A percentile compares a stretch with the other conserved stretches of the same genome.
These are phyloP conservation scores for Gobio gobio DNA, from an alignment of 2,113 vertebrate genomes.

Conservation along the genomic window DNA sequence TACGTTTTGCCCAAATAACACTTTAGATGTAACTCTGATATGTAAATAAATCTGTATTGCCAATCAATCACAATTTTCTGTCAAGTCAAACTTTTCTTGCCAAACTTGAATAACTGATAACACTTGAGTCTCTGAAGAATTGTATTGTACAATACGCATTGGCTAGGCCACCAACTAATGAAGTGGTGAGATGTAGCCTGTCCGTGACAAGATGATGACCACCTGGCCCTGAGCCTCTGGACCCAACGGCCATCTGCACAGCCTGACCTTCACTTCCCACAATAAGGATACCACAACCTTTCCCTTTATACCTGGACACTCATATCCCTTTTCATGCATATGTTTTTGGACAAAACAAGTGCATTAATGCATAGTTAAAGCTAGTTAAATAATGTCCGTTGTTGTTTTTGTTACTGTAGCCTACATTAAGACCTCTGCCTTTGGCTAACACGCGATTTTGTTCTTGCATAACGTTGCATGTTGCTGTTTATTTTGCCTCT, in stretches of 20 bases:
- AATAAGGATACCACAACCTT: not conserved
- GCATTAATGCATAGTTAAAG: not conserved
- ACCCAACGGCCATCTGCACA: slow-evolving; percentile 1
- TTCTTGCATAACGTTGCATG: not conserved
- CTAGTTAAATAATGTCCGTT: not conserved
- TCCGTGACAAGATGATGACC: not conserved
- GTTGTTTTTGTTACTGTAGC: not conserved
- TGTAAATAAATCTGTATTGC: not conserved
- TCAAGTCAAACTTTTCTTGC: not conserved
- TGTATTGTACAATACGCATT: not conserved
- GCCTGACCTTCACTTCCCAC: not conserved
- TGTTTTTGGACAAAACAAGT: not conserved
- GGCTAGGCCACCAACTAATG: not conserved
- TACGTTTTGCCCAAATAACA: not conserved
- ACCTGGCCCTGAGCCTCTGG: slow-evolving; percentile 1
- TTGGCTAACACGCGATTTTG: not conserved
- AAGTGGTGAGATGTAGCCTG: not conserved
- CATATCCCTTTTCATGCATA: not conserved
- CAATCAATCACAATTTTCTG: not conserved
- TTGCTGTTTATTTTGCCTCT: not conserved
- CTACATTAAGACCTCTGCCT: not conserved
- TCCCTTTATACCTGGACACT: not conserved
- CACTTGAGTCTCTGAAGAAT: not conserved
- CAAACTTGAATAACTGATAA: not conserved
- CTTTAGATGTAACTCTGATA: not conserved